These are phyloP conservation scores for Volucella bombylans DNA, from an alignment of 2,888 invertebrate genomes.

Conservation along the genomic window DNA sequence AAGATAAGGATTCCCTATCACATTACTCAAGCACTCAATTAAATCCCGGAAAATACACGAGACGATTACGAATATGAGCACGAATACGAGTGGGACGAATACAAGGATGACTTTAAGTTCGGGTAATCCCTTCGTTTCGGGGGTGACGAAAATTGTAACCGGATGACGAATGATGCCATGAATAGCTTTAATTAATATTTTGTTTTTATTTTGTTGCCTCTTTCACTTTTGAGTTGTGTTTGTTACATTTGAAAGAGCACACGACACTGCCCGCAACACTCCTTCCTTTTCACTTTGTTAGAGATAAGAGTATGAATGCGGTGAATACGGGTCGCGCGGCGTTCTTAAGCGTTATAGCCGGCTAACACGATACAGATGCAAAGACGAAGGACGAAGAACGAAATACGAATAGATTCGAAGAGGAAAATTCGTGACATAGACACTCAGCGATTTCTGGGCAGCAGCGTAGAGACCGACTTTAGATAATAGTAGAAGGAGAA, in stretches of 20 bases:
- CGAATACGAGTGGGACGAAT: too few species aligned
- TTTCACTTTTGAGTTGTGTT: not conserved
- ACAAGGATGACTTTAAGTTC: too few species aligned
- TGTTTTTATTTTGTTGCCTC: slow-evolving; percentile 8
- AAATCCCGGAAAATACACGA: slow-evolving; percentile 65
- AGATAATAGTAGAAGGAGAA: slow-evolving; percentile 15
- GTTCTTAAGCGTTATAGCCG: slow-evolving; percentile 62
- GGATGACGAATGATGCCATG: slow-evolving; percentile 72
- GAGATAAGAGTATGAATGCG: not conserved
- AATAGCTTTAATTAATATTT: slow-evolving; percentile 71
- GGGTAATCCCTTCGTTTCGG: slow-evolving; percentile 64
- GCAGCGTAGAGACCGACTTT: too few species aligned
- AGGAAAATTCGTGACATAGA: slow-evolving; percentile 41
- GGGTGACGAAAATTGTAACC: slow-evolving; percentile 67
- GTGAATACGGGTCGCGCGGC: not conserved
- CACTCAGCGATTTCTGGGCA: slow-evolving; percentile 5
- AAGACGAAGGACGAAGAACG: slow-evolving; percentile 42
- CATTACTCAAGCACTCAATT: slow-evolving; percentile 70
- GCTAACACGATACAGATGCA: slow-evolving; percentile 52
- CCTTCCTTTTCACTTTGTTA: slow-evolving; percentile 42
- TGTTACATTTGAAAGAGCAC: slow-evolving; percentile 17
- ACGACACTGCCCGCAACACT: slow-evolving; percentile 49
- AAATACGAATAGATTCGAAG: not conserved
- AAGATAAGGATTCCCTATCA: slow-evolving; percentile 43
- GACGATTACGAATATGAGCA: too few species aligned